A percentile compares a stretch with the other conserved stretches of the same genome.
Conservation (phyloP, 2,797 vertebrate species). For the Sebastiscus tertius region DNA sequence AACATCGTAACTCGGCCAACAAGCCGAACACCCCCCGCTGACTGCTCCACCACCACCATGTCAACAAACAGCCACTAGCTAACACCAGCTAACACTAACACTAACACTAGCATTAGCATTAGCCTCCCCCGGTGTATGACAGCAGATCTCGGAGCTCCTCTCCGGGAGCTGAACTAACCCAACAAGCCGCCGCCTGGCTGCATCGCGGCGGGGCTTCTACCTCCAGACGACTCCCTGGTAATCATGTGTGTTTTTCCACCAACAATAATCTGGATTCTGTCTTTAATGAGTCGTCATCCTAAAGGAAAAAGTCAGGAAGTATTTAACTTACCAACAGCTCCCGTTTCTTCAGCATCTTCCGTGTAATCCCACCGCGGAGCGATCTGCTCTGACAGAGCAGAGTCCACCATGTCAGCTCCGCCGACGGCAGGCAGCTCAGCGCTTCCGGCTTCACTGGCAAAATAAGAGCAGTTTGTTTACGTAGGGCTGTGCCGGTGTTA, state of each 20-base stretch:
- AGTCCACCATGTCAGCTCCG: slow-evolving; percentile 8
- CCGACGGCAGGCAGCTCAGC: accelerated
- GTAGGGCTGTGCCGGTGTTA: too few species aligned
- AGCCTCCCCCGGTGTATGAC: slow-evolving; percentile 7
- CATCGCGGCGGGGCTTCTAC: accelerated
- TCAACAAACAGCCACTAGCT: not conserved
- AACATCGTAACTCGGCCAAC: not conserved
- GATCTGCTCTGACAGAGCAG: not conserved
- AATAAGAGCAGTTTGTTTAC: slow-evolving; percentile 11
- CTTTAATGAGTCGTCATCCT: too few species aligned
- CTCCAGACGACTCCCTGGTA: accelerated
- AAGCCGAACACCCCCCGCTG: not conserved
- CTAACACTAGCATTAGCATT: not conserved
- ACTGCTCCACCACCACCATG: not conserved
- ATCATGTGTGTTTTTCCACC: accelerated
- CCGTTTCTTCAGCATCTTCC: slow-evolving; percentile 86
- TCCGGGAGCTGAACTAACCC: slow-evolving; percentile 4
- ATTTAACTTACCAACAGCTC: slow-evolving; percentile 79
- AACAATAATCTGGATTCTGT: accelerated
- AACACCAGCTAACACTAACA: not conserved
- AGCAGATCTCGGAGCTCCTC: slow-evolving; percentile 12
- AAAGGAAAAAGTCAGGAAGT: not conserved
- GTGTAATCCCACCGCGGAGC: slow-evolving; percentile 55
- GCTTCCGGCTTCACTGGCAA: slow-evolving; percentile 8
- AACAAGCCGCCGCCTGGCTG: not conserved